Conservation (phyloP, 1,140 invertebrate species). For the Caenorhabditis tropicalis region DNA sequence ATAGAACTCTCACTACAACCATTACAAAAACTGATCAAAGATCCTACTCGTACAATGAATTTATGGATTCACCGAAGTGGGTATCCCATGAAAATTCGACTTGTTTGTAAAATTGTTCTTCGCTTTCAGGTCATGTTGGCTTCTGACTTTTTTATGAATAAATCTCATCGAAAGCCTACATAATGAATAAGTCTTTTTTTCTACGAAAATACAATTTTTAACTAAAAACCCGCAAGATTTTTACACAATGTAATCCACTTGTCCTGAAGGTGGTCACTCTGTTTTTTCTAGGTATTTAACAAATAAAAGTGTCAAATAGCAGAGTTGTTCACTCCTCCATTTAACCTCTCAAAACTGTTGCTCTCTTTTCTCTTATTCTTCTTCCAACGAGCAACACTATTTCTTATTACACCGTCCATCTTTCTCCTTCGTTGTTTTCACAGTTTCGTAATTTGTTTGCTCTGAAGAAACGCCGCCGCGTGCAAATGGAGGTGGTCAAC, state of each 20-base stretch:
- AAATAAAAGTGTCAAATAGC: conserved; percentile 36
- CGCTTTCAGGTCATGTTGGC: too few species aligned
- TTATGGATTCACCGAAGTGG: too few species aligned
- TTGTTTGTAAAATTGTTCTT: too few species aligned
- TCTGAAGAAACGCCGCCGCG: neutral
- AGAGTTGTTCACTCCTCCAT: neutral
- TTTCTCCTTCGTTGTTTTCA: neutral
- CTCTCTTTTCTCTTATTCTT: neutral
- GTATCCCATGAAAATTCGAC: too few species aligned
- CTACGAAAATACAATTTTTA: too few species aligned
- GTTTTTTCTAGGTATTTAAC: neutral
- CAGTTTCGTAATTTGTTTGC: conserved; percentile 17
- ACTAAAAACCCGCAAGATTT: too few species aligned
- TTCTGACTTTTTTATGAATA: too few species aligned
- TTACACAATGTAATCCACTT: neutral
- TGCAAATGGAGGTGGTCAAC: neutral
- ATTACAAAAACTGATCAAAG: too few species aligned
- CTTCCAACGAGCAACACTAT: neutral
- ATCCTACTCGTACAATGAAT: too few species aligned
- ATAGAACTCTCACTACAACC: too few species aligned
- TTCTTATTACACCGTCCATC: neutral
- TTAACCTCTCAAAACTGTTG: neutral
- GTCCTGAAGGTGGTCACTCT: conserved; percentile 16
- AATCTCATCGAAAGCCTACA: too few species aligned
- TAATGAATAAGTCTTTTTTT: too few species aligned